These are phyloP conservation scores for Mythimna lalbum DNA, from an alignment of 2,888 invertebrate genomes.

Conservation along the genomic window DNA sequence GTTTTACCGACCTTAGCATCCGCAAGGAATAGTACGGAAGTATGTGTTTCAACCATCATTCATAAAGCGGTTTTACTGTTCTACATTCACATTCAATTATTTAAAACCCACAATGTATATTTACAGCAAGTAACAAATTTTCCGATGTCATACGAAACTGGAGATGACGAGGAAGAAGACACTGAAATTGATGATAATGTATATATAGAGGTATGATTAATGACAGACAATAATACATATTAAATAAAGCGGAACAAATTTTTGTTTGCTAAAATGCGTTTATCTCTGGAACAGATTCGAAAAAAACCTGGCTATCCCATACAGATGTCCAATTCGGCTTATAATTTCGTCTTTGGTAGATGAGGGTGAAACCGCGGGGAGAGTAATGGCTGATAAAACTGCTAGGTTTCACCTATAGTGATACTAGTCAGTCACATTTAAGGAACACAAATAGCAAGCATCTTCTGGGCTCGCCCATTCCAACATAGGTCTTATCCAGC, in stretches of 20 bases:
- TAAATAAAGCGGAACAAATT: no score
- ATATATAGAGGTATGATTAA: constrained; percentile 71
- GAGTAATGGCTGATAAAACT: background rate
- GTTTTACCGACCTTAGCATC: constrained; percentile 83
- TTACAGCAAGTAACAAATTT: constrained; percentile 51
- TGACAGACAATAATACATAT: background rate
- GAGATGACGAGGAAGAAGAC: constrained; percentile 77
- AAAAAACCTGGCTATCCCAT: no score
- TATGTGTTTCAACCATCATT: constrained; percentile 57
- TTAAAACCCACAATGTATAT: background rate
- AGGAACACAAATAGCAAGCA: background rate
- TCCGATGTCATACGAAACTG: constrained; percentile 79
- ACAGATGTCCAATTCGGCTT: no score
- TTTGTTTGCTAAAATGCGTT: no score
- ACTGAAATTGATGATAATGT: constrained; percentile 63
- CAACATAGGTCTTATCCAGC: background rate
- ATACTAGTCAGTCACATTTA: background rate
- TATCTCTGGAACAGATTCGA: no score
- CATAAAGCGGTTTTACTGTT: background rate
- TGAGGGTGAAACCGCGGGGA: no score
- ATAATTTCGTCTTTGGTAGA: no score
- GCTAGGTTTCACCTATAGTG: background rate
- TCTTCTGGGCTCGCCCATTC: background rate
- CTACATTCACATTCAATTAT: background rate
- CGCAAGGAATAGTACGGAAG: constrained; percentile 73